Evolutionary conservation across 2,113 vertebrate genomes (phyloP).

Genomic region (Notarius lentiginosus): DNA sequence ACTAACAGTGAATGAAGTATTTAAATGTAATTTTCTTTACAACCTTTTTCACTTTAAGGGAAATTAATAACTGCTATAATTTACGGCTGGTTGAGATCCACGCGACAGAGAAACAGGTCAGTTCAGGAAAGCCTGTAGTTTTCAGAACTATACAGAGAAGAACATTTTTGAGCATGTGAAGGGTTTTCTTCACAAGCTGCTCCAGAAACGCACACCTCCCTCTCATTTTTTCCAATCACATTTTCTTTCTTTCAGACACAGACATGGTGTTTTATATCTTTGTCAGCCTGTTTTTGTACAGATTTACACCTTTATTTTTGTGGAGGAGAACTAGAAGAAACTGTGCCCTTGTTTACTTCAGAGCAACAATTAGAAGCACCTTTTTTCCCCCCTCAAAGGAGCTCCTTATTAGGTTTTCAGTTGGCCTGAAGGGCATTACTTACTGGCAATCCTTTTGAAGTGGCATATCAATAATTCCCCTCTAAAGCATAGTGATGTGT

Average conservation of each 20-base stretch:
- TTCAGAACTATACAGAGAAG: background rate
- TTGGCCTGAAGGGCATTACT: background rate
- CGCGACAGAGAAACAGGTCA: background rate
- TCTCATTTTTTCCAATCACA: background rate
- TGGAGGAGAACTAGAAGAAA: slow-evolving; percentile 45
- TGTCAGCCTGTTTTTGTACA: slow-evolving; percentile 49
- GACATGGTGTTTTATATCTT: slow-evolving; percentile 54
- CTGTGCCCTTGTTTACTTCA: slow-evolving; percentile 9
- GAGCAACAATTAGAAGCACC: slow-evolving; percentile 38
- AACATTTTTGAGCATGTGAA: background rate
- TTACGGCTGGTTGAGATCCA: background rate
- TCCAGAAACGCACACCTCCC: background rate
- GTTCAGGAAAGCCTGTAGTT: background rate
- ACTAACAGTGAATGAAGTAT: background rate
- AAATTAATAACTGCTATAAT: background rate
- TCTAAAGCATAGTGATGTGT: slow-evolving; percentile 39
- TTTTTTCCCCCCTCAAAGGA: background rate
- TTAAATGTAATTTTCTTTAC: background rate
- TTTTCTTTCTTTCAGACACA: slow-evolving; percentile 36
- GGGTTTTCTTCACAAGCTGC: background rate
- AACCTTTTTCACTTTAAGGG: background rate
- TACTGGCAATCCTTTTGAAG: slow-evolving; percentile 2
- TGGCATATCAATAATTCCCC: slow-evolving; percentile 22
- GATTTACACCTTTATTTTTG: slow-evolving; percentile 55
- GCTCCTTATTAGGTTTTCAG: background rate